Evolutionary conservation across 2,113 vertebrate genomes (phyloP).

Genomic region (Recurvirostra avosetta): DNA sequence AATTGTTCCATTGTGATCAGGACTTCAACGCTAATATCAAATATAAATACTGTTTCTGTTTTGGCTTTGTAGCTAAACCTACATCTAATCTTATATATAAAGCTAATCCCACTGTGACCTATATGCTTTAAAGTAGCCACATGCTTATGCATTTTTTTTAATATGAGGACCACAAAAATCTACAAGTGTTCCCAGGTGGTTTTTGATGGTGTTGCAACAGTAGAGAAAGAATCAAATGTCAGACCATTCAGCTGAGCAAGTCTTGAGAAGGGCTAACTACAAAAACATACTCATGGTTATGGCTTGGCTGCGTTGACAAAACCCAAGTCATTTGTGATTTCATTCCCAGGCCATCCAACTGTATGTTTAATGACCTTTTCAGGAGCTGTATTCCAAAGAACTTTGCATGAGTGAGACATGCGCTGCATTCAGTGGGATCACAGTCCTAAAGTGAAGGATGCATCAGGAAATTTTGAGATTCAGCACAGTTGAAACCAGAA

Average conservation of each 20-base stretch:
- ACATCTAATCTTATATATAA: neutral
- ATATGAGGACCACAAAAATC: neutral
- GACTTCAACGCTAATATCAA: neutral
- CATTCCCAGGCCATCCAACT: rapidly evolving
- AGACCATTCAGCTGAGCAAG: neutral
- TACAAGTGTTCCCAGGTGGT: neutral
- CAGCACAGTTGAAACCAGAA: neutral
- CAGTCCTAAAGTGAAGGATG: neutral
- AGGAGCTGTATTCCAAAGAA: neutral
- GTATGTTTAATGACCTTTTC: neutral
- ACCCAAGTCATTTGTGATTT: neutral
- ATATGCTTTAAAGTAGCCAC: neutral
- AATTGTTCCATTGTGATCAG: neutral
- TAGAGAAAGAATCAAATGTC: neutral
- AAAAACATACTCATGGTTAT: rapidly evolving
- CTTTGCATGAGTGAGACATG: rapidly evolving
- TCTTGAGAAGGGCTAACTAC: neutral
- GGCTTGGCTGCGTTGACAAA: neutral
- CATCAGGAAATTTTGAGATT: rapidly evolving
- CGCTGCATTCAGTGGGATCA: neutral
- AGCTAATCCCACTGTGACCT: rapidly evolving
- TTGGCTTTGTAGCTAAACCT: neutral
- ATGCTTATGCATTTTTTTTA: neutral
- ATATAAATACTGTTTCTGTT: neutral
- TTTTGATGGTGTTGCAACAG: neutral